Base-by-base conservation (phyloP, 2,797 vertebrate species). In the Balearica regulorum region DNA sequence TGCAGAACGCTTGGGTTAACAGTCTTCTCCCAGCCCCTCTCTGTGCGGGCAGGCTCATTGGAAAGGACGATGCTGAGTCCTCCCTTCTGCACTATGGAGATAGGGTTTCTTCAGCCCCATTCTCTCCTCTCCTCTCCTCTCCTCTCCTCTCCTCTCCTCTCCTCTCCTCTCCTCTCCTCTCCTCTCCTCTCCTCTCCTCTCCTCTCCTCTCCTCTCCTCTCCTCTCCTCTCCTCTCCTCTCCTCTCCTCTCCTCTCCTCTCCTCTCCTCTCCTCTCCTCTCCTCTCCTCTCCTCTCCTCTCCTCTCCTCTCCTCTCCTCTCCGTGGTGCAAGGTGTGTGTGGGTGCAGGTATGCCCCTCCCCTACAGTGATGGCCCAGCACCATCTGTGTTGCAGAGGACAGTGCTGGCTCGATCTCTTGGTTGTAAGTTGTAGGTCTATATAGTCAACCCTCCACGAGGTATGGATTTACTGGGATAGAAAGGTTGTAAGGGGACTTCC, bases 271-370 rank as follows among this genome's bases (percentile, higher is more conserved):
- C 48, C 41, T 43, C 41, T 39, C 25, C 25, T 69, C 71, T 83
- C 28, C 43, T 39, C 37, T n/a, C 19, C 46, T 83, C 2, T 0
- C 3, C 29, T 79, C 0, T 49, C 48, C 41, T 43, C 16, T 49
- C 21, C 25, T 69, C 71, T 83, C 28, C 43, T 39, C 37, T n/a
- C 19, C 46, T 83, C 2, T 0, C 3, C 29, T 79, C 0, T 49
- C 48, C 43, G 13, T 43, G 0, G 33, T 10, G 5, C 29, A 19
- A 58, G 28, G 39, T 39, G 7, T 16, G 3, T 2, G 1, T 0
- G 1, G 48, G 8, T 65, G 24, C 49, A 48, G 65, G 25, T n/a
- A 6, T 4, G 5, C 46, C 31, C 21, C 21, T n/a, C 13, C 25
- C 19, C 5, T 24, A 83, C 43, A 24, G 73, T 21, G 48, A 4